A percentile compares a stretch with the other conserved stretches of the same genome.
Evolutionary conservation across 2,113 vertebrate species (phyloP).

Genomic region (Halichoerus grypus): DNA sequence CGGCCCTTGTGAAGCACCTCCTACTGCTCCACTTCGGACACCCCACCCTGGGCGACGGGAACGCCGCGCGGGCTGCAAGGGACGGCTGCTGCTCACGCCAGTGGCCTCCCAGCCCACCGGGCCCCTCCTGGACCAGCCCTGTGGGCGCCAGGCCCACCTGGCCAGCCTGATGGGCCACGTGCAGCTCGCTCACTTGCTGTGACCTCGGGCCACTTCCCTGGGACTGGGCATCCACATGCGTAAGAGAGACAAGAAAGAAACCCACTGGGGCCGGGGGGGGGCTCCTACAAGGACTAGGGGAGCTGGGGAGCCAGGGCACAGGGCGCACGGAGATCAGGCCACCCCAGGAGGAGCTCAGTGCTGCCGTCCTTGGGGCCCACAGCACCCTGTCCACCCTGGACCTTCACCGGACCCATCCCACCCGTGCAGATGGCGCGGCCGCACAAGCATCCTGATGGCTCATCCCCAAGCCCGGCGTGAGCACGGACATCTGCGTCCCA

Average conservation of each 20-base stretch:
- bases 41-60: not conserved
- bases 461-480: not conserved
- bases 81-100: too few species aligned
- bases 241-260: not conserved
- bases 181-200: accelerated
- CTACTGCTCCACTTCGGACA: not conserved
- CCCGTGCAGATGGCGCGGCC: not conserved
- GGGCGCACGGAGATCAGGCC: not conserved
- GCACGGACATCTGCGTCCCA: accelerated
- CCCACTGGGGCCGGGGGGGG: not conserved
- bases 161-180: not conserved
- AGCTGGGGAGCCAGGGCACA: not conserved
- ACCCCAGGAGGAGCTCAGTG: too few species aligned
- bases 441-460: not conserved
- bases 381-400: accelerated
- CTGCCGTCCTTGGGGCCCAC: not conserved
- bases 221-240: accelerated
- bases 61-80: accelerated
- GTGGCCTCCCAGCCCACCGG: accelerated
- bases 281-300: not conserved
- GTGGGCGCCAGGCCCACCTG: not conserved
- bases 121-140: not conserved
- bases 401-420: not conserved
- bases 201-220: not conserved
- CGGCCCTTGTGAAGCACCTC: not conserved